A percentile compares a stretch with the other conserved stretches of the same genome.
These are phyloP conservation scores for Callaeas wilsoni DNA, from an alignment of 2,113 vertebrate genomes.

Conservation along the genomic window DNA sequence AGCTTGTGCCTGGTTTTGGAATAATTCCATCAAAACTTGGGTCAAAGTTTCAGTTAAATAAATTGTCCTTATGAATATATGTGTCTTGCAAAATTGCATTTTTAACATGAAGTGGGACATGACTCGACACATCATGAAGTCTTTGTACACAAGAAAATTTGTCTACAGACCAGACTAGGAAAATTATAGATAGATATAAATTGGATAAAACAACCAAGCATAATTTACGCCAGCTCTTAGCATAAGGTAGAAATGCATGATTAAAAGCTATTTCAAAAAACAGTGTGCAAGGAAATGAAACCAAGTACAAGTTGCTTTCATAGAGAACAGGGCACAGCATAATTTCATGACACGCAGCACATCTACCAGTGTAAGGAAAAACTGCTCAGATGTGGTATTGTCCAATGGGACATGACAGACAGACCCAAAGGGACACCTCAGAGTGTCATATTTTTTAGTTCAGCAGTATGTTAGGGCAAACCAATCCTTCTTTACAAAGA, in stretches of 20 bases:
- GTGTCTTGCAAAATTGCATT: background rate
- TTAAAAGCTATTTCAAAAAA: background rate
- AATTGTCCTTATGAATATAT: background rate
- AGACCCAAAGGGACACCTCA: background rate
- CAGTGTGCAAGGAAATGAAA: background rate
- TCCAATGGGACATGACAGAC: background rate
- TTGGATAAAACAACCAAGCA: background rate
- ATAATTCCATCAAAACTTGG: background rate
- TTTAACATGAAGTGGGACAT: background rate
- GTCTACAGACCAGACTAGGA: background rate
- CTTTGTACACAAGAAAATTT: background rate
- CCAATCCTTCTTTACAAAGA: background rate
- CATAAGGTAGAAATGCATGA: background rate
- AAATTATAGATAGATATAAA: background rate
- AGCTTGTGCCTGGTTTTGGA: background rate
- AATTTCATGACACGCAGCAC: rapidly evolving
- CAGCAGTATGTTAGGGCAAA: background rate
- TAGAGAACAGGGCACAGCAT: background rate
- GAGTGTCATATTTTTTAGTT: background rate
- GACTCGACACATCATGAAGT: background rate
- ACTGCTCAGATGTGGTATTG: rapidly evolving
- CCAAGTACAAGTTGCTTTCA: rapidly evolving
- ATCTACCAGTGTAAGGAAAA: background rate
- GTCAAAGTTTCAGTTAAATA: background rate
- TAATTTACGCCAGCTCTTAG: background rate